phyloP scores from a whole-genome alignment of 2,113 vertebrate genomes.

The Cricetomys ansorgei region DNA sequence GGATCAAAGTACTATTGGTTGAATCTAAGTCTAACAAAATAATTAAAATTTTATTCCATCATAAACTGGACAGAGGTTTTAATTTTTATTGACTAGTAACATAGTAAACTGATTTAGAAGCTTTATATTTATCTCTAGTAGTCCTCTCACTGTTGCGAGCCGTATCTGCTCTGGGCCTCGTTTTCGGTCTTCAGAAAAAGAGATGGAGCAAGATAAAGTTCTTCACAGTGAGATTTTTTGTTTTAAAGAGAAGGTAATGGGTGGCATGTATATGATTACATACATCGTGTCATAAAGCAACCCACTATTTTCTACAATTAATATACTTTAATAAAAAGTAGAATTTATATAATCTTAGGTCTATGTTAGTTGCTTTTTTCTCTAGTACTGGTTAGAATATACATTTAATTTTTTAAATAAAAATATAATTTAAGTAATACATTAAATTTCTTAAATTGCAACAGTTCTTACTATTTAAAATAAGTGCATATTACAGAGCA shows the following conservation, averaged over 20 bases:
- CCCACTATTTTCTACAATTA: not conserved
- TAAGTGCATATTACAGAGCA: not conserved
- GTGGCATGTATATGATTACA: not conserved
- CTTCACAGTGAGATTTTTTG: not conserved
- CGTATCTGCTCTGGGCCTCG: not conserved
- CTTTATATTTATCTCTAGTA: conserved; percentile 39
- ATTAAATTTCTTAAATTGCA: conserved; percentile 5
- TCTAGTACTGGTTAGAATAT: not conserved
- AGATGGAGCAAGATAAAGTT: not conserved
- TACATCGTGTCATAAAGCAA: not conserved
- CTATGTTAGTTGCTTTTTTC: not conserved
- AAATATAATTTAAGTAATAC: conserved; percentile 34
- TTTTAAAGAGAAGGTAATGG: not conserved
- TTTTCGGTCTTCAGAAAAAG: not conserved
- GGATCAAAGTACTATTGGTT: not conserved
- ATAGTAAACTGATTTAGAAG: conserved; percentile 26
- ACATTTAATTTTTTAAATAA: conserved; percentile 12
- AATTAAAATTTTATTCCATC: not conserved
- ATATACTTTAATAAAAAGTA: not conserved
- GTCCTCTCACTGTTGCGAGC: not conserved
- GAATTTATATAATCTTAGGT: not conserved
- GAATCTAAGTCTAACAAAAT: not conserved
- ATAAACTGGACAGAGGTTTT: not conserved
- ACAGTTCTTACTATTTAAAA: conserved; percentile 20
- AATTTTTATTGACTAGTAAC: not conserved